Evolutionary conservation across 2,888 invertebrate species (phyloP).

Genomic region (Drosophila lacicola): DNA sequence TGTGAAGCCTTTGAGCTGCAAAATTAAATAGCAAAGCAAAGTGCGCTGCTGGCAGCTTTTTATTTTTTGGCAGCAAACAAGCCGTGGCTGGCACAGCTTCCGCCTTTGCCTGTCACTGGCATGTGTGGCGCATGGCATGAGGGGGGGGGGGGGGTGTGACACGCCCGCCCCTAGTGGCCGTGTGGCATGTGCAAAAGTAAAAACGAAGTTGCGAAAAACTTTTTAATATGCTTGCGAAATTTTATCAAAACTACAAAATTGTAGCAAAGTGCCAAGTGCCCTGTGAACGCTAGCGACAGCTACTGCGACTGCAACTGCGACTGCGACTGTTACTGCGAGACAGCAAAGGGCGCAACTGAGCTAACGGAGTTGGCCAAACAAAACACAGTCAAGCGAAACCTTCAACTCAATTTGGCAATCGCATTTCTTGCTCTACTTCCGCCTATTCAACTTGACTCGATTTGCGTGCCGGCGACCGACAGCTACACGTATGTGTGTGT

Average conservation of each 20-base stretch:
- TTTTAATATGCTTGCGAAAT: conserved; percentile 82
- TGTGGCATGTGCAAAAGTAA: conserved; percentile 75
- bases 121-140: conserved; percentile 49
- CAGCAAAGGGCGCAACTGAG: conserved; percentile 65
- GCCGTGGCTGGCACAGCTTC: conserved; percentile 72
- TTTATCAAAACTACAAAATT: conserved; percentile 82
- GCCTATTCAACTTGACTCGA: conserved; percentile 82
- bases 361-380: conserved; percentile 77
- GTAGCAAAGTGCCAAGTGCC: conserved; percentile 81
- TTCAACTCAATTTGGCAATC: conserved; percentile 81
- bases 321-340: conserved; percentile 30
- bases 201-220: conserved; percentile 80
- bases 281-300: conserved; percentile 45
- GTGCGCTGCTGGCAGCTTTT: conserved; percentile 61
- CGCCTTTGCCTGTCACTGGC: conserved; percentile 67
- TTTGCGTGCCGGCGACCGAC: conserved; percentile 73
- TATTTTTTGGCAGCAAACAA: conserved; percentile 75
- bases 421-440: conserved; percentile 82
- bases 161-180: conserved; percentile 28
- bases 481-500: conserved; percentile 36
- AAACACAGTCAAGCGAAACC: conserved; percentile 81
- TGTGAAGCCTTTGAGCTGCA: conserved; percentile 74
- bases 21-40: conserved; percentile 80
- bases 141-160: neutral
- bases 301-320: conserved; percentile 20